Evolutionary conservation across 2,888 invertebrate species (phyloP), one percentile per base, ranked within the genome.

Genomic region (Cryptosula pallasiana): DNA sequence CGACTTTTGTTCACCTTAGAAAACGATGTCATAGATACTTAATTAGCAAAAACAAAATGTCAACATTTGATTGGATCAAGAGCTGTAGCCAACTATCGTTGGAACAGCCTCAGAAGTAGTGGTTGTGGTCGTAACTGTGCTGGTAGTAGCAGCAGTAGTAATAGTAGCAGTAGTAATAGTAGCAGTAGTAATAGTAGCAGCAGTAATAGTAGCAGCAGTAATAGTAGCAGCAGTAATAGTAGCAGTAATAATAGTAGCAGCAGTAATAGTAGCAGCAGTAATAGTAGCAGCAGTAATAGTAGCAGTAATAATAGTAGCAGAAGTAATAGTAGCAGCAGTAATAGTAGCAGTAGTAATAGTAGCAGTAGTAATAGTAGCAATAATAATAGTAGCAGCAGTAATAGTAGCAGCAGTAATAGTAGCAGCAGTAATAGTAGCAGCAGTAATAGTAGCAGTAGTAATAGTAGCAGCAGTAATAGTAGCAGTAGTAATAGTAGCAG

Each of bases 401-500:
- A 16, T 69, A 69, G 34, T 69, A 69, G 9, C 29, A 69, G 34
- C 29, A 69, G 34, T 69, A 35, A 16, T 69, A 69, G 34, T 69
- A 13, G 34, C 29, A 69, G 34, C 29, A 35, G 16, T 69, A 69
- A 16, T 69, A 35, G 34, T 69, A 34, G 34, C 29, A 29, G 34
- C 29, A 69, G 34, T 69, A 69, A 16, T 69, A 69, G 34, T 29
- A 69, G 34, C 29, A 69, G 34, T 69, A 69, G 34, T n/a, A 69
- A 16, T 69, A 69, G 34, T 35, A 34, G 34, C 29, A 72, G 71
- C 71, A 71, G 71, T 71, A 72, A 45, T 72, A 71, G 71, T 72
- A 72, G 71, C 71, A 71, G 71, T 72, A 72, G 71, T 72, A 45
- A 45, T 72, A 72, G 71, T 72, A 71, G 71, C 71, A 72, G 55